Percentiles rank a stretch among this genome's conserved stretches.
phyloP scores from a whole-genome alignment of 2,797 vertebrate species.

The Characodon lateralis region DNA sequence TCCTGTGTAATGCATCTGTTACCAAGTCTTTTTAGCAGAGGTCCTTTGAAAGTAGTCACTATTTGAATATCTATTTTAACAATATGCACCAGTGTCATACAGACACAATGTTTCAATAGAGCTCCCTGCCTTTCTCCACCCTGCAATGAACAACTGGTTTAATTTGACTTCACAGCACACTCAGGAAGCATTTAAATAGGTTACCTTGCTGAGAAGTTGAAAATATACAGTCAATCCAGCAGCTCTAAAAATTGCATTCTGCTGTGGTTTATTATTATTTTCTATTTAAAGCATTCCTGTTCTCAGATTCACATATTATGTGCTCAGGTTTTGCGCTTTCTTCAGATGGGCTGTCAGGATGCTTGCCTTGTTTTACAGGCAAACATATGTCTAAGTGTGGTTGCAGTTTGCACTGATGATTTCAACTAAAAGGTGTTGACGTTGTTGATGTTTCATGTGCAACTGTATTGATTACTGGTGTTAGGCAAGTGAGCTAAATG shows the following conservation, averaged over 20 bases:
- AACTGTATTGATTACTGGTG: slow-evolving; percentile 3
- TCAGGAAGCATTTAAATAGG: slow-evolving; percentile 8
- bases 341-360: neutral
- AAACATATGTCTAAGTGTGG: neutral
- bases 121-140: slow-evolving; percentile 2
- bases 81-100: slow-evolving; percentile 6
- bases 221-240: slow-evolving; percentile 3
- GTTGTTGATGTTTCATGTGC: slow-evolving; percentile 3
- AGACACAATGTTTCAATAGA: slow-evolving; percentile 14
- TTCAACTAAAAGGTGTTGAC: neutral
- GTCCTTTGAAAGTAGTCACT: slow-evolving; percentile 3
- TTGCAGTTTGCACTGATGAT: slow-evolving; percentile 6
- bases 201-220: slow-evolving; percentile 16
- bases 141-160: slow-evolving; percentile 6
- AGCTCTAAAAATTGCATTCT: neutral
- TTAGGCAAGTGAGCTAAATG: slow-evolving; percentile 8
- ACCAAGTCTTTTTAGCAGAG: neutral
- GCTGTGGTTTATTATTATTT: neutral
- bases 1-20: neutral
- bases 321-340: neutral
- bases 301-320: neutral
- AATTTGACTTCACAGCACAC: slow-evolving; percentile 19
- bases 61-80: neutral
- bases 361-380: neutral
- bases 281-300: neutral